Base-by-base conservation (phyloP, 1,140 invertebrate species). In the Drosophila parvula region DNA sequence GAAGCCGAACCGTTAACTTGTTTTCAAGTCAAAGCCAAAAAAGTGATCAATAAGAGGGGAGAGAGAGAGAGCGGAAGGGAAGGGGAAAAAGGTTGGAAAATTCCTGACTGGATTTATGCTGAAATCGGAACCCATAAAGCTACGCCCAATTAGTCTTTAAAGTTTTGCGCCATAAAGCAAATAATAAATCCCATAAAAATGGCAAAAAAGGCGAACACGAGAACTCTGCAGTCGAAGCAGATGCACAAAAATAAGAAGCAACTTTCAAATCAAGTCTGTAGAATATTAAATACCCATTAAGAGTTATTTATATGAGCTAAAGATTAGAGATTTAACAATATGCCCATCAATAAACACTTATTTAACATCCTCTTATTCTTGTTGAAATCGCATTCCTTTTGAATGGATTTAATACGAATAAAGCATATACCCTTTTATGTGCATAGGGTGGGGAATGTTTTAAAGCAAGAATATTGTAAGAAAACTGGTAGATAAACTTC, bases 401-500 rank as follows among this genome's bases (percentile, higher is more conserved):
- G 12, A 48, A 45, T 44, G 12, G 7, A 45, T 47, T 34, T 34
- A 34, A 34, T 8, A 8, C 32, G 9, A 34, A 34, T 34, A 34
- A 8, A 34, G 7, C 32, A 34, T 16, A 41, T 41, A 16, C n/a
- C 40, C 40, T 41, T n/a, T 10, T 0, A 7, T 8, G 34, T 7
- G 30, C 30, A 5, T 22, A 22, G 22, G 22, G 22, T 22, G 3
- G 22, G 22, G 22, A 22, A 22, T 22, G 44, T 22, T 60, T 67
- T 67, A 60, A 64, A 44, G 38, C 11, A 22, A 22, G 18, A 61
- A 57, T 27, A 70, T 43, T 69, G 51, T 70, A 76, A 48, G 70
- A 50, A 74, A 75, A 65, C 60, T 50, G 62, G 55, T 76, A 76
- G 71, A 76, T 75, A 76, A 76, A 76, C 73, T 76, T 76, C 45